Percentiles rank a stretch among this genome's conserved stretches.
phyloP scores from a whole-genome alignment of 2,888 invertebrate genomes.

The Rhagonycha fulva region DNA sequence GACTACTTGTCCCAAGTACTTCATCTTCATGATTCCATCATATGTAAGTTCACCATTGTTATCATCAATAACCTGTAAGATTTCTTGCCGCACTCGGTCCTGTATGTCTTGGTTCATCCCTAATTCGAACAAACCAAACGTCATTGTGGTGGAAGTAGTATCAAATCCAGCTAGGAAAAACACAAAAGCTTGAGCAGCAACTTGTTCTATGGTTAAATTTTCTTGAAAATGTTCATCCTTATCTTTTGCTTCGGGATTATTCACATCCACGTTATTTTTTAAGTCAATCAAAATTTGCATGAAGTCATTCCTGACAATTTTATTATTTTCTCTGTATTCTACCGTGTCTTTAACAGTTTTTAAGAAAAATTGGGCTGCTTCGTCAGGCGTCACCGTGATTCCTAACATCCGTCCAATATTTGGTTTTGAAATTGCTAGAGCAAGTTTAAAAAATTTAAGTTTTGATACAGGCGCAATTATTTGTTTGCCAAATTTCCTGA shows the following conservation, averaged over 20 bases:
- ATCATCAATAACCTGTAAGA: slow-evolving; percentile 47
- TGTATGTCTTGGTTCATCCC: slow-evolving; percentile 56
- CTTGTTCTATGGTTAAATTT: slow-evolving; percentile 7
- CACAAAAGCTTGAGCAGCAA: slow-evolving; percentile 39
- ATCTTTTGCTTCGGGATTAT: slow-evolving; percentile 1
- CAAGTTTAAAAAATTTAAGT: neutral
- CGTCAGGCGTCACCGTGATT: slow-evolving; percentile 30
- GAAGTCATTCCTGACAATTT: slow-evolving; percentile 45
- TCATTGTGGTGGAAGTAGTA: slow-evolving; percentile 51
- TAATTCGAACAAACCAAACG: slow-evolving; percentile 57
- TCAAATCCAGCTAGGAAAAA: slow-evolving; percentile 48
- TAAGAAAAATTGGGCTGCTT: slow-evolving; percentile 38
- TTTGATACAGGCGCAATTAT: neutral
- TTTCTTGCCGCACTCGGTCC: slow-evolving; percentile 52
- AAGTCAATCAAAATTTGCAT: slow-evolving; percentile 47
- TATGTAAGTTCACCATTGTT: slow-evolving; percentile 53
- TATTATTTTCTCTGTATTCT: slow-evolving; percentile 34
- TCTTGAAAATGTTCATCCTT: neutral
- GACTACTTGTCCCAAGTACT: slow-evolving; percentile 56
- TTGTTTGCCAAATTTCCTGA: neutral
- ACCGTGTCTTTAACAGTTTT: slow-evolving; percentile 38
- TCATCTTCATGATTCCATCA: slow-evolving; percentile 56
- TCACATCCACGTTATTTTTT: slow-evolving; percentile 24
- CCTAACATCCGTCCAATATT: slow-evolving; percentile 25
- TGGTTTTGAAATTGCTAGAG: neutral